phyloP scores from a whole-genome alignment of 2,113 vertebrate genomes.

The Nyctereutes procyonoides region DNA sequence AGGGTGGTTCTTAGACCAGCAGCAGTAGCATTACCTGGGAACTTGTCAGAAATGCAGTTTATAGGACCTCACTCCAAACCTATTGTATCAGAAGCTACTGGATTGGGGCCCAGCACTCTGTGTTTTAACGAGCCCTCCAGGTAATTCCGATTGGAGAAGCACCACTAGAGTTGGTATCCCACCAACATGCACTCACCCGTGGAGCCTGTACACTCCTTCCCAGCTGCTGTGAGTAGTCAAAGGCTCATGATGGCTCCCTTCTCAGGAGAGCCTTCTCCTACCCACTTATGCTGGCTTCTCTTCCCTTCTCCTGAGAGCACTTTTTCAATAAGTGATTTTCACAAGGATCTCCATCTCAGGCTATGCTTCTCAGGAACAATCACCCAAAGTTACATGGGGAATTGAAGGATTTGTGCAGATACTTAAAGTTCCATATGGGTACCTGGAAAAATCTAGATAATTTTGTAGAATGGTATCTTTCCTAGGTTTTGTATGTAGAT shows the following conservation, averaged over 20 bases:
- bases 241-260: not conserved
- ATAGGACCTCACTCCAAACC: not conserved
- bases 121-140: not conserved
- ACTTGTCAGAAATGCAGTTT: not conserved
- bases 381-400: not conserved
- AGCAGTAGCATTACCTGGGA: not conserved
- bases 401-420: not conserved
- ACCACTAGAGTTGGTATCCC: not conserved
- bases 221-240: not conserved
- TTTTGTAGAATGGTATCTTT: slow-evolving; percentile 1
- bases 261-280: not conserved
- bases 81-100: not conserved
- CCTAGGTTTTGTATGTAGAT: not conserved
- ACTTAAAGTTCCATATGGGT: not conserved
- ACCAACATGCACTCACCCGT: fast-evolving
- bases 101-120: not conserved
- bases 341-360: not conserved
- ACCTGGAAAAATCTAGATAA: not conserved
- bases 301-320: not conserved
- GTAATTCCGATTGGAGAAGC: not conserved
- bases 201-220: not conserved
- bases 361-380: not conserved
- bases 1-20: not conserved
- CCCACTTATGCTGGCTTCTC: not conserved
- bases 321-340: slow-evolving; percentile 5